Conservation (phyloP, 2,797 vertebrate species). For the Thripadectes ignobilis region DNA sequence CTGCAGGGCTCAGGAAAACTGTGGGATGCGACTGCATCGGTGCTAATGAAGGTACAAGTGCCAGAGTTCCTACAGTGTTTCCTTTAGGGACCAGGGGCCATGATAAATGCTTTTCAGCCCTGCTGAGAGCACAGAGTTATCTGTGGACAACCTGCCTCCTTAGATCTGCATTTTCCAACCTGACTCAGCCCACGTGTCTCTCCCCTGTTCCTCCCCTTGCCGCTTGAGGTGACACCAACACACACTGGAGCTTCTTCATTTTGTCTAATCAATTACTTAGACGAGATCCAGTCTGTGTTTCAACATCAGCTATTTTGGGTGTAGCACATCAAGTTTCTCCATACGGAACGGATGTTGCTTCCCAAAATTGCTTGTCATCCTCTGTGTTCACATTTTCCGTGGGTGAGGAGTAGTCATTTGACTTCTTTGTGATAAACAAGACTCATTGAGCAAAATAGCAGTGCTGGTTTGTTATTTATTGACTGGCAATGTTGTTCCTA, state of each 20-base stretch:
- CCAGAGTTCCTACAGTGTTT: background rate
- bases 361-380: conserved; percentile 23
- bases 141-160: background rate
- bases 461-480: conserved; percentile 9
- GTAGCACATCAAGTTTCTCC: conserved; percentile 41
- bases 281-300: background rate
- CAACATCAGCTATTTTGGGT: conserved; percentile 37
- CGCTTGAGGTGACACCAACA: background rate
- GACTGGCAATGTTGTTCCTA: background rate
- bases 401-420: conserved; percentile 57
- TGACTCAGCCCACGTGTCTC: background rate
- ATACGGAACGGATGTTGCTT: conserved; percentile 15
- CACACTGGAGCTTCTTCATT: background rate
- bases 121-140: background rate
- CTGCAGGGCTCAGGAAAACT: background rate
- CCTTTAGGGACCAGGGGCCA: background rate
- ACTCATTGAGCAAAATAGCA: background rate
- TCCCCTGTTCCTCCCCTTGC: background rate
- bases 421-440: conserved; percentile 41
- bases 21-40: fast-evolving
- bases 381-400: conserved; percentile 55
- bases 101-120: background rate
- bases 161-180: background rate
- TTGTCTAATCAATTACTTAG: background rate
- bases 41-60: background rate